Conservation (phyloP, 2,113 vertebrate genomes). For the Hiodon tergisus region DNA sequence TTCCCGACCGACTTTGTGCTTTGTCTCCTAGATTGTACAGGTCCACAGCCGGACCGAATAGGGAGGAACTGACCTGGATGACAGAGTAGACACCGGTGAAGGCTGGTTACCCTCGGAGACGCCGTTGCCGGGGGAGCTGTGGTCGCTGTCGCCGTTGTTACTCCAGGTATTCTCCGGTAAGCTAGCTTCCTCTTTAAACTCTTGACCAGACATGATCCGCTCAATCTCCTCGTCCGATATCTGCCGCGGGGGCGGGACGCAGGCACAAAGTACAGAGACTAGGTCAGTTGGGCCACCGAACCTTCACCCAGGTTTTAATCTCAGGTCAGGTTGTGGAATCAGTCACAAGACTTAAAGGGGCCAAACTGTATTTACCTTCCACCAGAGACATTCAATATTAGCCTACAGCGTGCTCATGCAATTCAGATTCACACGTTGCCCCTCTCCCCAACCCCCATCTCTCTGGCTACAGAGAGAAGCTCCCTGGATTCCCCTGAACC, state of each 20-base stretch:
- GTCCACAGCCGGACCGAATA: too few relatives aligned
- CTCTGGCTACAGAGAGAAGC: too few relatives aligned
- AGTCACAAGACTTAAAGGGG: not conserved
- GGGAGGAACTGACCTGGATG: conserved; percentile 79
- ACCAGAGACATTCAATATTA: not conserved
- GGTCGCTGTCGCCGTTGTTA: conserved; percentile 95
- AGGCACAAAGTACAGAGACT: not conserved
- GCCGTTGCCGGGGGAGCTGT: conserved; percentile 92
- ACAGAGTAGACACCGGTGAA: conserved; percentile 88
- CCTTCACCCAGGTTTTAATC: not conserved
- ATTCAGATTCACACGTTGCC: not conserved
- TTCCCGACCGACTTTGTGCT: not conserved
- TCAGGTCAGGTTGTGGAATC: not conserved
- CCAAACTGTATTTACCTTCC: not conserved
- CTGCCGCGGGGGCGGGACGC: conserved; percentile 46
- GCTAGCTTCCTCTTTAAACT: conserved; percentile 94
- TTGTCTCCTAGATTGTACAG: not conserved
- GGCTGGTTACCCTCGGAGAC: conserved; percentile 97
- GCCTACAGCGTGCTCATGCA: not conserved
- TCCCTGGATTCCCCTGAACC: not conserved
- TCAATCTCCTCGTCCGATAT: conserved; percentile 98
- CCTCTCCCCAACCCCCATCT: too few relatives aligned
- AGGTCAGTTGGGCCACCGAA: not conserved
- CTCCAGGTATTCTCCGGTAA: conserved; percentile 80
- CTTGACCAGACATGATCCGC: conserved; percentile 97